Conservation (phyloP, 64 coral and sea anemone species). For the Stylophora pistillata region DNA sequence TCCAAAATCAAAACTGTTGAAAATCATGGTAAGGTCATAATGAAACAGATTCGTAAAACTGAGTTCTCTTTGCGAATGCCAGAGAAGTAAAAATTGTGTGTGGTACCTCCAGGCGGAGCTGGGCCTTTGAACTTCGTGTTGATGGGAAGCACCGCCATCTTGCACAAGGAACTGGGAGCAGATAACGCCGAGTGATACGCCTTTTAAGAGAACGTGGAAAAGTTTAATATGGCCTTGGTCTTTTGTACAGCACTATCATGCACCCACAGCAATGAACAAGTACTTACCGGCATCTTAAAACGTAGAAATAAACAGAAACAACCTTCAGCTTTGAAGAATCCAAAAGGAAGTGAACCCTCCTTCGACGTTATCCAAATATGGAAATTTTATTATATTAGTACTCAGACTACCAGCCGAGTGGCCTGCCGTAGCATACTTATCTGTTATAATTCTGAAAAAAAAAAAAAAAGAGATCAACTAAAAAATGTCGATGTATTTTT, state of each 20-base stretch:
- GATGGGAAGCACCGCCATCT: constrained; percentile 96
- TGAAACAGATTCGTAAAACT: neutral
- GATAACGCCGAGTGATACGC: constrained; percentile 96
- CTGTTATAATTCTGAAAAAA: no score
- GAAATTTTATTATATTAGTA: constrained; percentile 11
- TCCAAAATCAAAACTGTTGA: neutral
- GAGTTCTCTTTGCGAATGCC: neutral
- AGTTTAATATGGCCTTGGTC: neutral
- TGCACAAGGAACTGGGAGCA: constrained; percentile 81
- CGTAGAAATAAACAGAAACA: constrained; percentile 47
- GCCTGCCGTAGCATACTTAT: no score
- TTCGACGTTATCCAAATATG: constrained; percentile 35
- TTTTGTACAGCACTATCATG: neutral
- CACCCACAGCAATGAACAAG: neutral
- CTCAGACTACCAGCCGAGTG: neutral
- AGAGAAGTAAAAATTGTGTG: neutral
- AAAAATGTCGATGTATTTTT: no score
- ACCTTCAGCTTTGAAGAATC: neutral
- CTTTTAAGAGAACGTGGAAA: constrained; percentile 51
- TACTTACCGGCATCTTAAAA: constrained; percentile 95
- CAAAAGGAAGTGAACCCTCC: constrained; percentile 73
- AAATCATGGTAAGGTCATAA: neutral
- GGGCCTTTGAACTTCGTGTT: constrained; percentile 96
- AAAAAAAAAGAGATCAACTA: no score
- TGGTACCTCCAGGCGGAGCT: constrained; percentile 89